phyloP scores from a whole-genome alignment of 37 sponge, comb jelly and placozoan genomes.

The Axinella damicornis region DNA sequence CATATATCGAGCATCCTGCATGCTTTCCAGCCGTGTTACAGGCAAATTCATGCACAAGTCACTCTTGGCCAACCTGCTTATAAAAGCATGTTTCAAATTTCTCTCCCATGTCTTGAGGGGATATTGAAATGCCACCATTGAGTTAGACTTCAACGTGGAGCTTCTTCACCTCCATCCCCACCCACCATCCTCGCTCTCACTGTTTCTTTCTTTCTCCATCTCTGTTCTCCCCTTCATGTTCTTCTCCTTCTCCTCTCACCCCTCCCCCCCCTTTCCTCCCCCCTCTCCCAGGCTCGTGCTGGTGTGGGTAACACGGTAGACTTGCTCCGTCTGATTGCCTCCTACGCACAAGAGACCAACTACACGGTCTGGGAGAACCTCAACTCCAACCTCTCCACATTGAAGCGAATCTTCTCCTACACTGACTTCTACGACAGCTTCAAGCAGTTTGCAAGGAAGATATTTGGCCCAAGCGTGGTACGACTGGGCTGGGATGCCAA shows the following conservation, averaged over 20 bases:
- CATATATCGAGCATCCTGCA: too few species aligned
- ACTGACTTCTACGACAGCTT: conserved; percentile 70
- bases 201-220: not conserved
- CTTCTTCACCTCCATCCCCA: not conserved
- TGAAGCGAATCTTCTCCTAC: conserved; percentile 60
- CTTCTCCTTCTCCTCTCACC: too few species aligned
- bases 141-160: too few species aligned
- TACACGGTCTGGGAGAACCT: conserved; percentile 90
- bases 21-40: too few species aligned
- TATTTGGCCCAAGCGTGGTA: conserved; percentile 50
- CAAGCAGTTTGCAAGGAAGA: conserved; percentile 65
- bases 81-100: too few species aligned
- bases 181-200: not conserved
- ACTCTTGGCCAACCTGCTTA: too few species aligned
- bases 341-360: conserved; percentile 74
- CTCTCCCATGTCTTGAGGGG: too few species aligned
- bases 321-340: conserved; percentile 65
- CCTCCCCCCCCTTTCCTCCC: not conserved
- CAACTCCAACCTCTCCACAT: conserved; percentile 25
- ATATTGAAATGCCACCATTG: too few species aligned
- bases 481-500: conserved; percentile 85
- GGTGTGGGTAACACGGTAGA: conserved; percentile 84
- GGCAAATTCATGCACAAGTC: too few species aligned
- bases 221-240: too few species aligned
- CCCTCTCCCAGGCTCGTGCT: conserved; percentile 66